These are phyloP conservation scores for Branchipolynoe longqiensis DNA, from an alignment of 2,888 invertebrate species.

Conservation along the genomic window DNA sequence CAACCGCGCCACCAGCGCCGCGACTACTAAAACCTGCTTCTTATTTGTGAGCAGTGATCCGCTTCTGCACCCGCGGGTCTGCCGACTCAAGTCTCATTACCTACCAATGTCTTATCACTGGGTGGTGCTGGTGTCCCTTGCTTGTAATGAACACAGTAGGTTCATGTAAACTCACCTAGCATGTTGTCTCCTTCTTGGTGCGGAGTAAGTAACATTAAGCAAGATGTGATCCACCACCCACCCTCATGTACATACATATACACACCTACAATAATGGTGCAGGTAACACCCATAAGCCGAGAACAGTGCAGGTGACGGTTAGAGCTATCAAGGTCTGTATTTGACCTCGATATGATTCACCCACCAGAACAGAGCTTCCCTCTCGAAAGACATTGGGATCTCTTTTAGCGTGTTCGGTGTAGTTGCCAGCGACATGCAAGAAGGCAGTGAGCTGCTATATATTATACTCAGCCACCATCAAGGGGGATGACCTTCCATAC, in stretches of 20 bases:
- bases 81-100: constrained; percentile 19
- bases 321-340: background rate
- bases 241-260: constrained; percentile 30
- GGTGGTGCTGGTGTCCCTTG: constrained; percentile 46
- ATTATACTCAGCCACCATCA: background rate
- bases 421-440: background rate
- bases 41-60: background rate
- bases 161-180: constrained; percentile 1
- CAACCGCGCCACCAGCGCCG: constrained; percentile 49
- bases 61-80: background rate
- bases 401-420: background rate
- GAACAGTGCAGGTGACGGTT: constrained; percentile 39
- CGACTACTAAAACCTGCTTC: constrained; percentile 53
- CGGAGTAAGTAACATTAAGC: background rate
- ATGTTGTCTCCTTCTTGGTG: constrained; percentile 7
- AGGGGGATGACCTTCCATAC: too few species aligned
- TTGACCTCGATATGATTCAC: background rate
- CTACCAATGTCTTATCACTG: constrained; percentile 29
- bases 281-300: constrained; percentile 13
- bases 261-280: constrained; percentile 33
- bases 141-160: constrained; percentile 2
- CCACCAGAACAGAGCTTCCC: constrained; percentile 27
- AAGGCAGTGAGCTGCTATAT: constrained; percentile 48
- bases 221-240: constrained; percentile 21
- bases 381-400: background rate